These are phyloP conservation scores for Calliopum simillimum DNA, from an alignment of 2,888 invertebrate species.

Conservation along the genomic window DNA sequence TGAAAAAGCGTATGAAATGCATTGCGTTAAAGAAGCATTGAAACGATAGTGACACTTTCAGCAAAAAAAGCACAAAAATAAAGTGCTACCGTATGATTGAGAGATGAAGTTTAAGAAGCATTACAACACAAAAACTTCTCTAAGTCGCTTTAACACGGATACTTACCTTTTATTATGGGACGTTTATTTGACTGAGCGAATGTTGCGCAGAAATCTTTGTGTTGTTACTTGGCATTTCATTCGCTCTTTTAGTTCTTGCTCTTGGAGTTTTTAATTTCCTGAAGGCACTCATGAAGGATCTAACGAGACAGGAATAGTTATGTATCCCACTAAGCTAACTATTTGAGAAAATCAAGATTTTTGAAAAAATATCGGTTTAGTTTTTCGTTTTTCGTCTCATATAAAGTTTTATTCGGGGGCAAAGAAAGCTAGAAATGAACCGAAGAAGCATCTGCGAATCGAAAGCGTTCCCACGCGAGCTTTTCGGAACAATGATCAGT, in stretches of 20 bases:
- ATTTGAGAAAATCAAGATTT: too few relatives aligned
- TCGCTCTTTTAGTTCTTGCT: conserved; percentile 24
- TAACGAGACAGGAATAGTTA: too few relatives aligned
- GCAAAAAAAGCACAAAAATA: background rate
- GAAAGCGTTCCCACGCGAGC: too few relatives aligned
- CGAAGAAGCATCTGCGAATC: too few relatives aligned
- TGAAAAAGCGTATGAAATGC: conserved; percentile 50
- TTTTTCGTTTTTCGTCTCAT: too few relatives aligned
- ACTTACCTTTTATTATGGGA: background rate
- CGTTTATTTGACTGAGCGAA: background rate
- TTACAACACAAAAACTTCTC: conserved; percentile 22
- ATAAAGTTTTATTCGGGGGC: too few relatives aligned
- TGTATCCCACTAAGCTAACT: too few relatives aligned
- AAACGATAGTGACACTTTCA: conserved; percentile 27
- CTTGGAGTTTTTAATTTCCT: conserved; percentile 2
- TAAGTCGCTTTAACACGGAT: background rate
- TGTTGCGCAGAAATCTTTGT: conserved; percentile 8
- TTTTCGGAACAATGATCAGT: too few relatives aligned
- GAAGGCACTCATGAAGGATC: conserved; percentile 41
- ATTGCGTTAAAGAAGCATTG: background rate
- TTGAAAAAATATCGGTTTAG: too few relatives aligned
- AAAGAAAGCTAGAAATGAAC: too few relatives aligned
- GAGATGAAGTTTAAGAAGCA: background rate
- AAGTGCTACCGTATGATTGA: background rate
- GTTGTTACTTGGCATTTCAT: conserved; percentile 33